phyloP scores from a whole-genome alignment of 2,888 invertebrate species.

The Neocrepidodera transversa region DNA sequence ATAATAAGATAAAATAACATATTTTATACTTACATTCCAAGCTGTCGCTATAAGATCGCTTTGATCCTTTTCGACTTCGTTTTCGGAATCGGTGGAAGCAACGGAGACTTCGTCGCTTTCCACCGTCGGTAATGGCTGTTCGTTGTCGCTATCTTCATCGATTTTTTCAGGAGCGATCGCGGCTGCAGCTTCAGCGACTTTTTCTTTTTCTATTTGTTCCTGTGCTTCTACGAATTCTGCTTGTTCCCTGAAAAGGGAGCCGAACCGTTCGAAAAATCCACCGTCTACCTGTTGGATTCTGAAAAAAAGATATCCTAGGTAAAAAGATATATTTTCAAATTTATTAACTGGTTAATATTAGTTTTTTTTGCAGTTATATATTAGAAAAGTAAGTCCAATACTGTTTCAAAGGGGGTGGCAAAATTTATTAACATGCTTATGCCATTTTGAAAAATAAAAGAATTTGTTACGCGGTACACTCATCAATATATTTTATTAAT shows the following conservation, averaged over 20 bases:
- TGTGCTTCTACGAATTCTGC: constrained; percentile 67
- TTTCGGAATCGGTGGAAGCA: constrained; percentile 67
- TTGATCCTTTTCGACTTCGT: constrained; percentile 68
- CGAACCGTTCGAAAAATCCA: constrained; percentile 85
- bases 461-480: no score
- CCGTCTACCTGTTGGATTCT: constrained; percentile 84
- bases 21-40: constrained; percentile 76
- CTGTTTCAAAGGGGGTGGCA: no score
- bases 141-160: constrained; percentile 41
- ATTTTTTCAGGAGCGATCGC: constrained; percentile 43
- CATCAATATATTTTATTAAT: no score
- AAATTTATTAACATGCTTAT: no score
- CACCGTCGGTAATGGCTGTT: constrained; percentile 34
- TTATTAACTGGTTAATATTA: no score
- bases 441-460: no score
- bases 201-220: constrained; percentile 58
- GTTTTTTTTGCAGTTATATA: no score
- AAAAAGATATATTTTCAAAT: no score
- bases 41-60: constrained; percentile 71
- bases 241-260: constrained; percentile 72
- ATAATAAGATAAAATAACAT: no score
- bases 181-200: constrained; percentile 54
- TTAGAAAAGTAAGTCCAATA: no score
- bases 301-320: no score
- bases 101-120: constrained; percentile 53